Conservation (phyloP, 2,888 invertebrate genomes). For the Apamea crenata region DNA sequence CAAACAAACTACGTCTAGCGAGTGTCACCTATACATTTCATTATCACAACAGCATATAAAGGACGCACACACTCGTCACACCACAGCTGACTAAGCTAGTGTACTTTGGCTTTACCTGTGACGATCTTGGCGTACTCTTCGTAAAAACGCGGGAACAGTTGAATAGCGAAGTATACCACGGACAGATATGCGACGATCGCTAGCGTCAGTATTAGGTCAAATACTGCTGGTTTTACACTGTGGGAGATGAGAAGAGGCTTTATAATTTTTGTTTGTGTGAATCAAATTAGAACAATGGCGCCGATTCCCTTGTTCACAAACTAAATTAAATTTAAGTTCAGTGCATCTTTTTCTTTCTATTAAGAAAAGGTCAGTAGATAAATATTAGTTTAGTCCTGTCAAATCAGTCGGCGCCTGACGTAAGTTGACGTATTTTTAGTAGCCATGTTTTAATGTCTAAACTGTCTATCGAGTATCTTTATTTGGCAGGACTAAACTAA, state of each 20-base stretch:
- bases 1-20: conserved; percentile 22
- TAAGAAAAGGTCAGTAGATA: no score
- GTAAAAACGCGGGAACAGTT: conserved; percentile 93
- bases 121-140: conserved; percentile 90
- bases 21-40: conserved; percentile 40
- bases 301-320: no score
- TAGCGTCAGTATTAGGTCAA: conserved; percentile 98
- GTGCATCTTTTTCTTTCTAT: no score
- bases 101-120: conserved; percentile 83
- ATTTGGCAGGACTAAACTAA: no score
- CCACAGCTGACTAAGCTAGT: conserved; percentile 72
- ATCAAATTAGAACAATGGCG: neutral
- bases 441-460: no score
- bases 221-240: conserved; percentile 99
- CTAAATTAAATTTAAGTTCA: no score
- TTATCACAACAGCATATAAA: neutral
- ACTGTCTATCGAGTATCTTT: no score
- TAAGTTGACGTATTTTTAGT: no score
- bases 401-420: no score
- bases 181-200: conserved; percentile 96
- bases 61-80: conserved; percentile 43
- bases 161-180: conserved; percentile 95
- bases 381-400: no score
- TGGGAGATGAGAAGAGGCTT: conserved; percentile 27
- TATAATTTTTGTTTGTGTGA: neutral